Percentiles rank a stretch among this genome's conserved stretches.
These are phyloP conservation scores for Istiophorus platypterus DNA, from an alignment of 2,113 vertebrate genomes.

Conservation along the genomic window DNA sequence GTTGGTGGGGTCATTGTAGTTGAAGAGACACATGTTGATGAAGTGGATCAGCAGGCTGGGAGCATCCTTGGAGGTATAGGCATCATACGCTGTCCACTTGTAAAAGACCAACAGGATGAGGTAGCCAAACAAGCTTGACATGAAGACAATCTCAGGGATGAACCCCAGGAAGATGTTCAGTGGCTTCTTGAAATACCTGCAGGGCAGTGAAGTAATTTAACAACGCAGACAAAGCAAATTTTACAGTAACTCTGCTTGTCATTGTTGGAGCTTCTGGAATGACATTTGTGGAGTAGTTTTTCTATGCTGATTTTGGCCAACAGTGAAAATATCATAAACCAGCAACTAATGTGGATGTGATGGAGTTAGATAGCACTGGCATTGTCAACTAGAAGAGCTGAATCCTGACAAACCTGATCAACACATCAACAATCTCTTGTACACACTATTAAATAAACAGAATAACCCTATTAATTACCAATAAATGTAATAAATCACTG, in stretches of 20 bases:
- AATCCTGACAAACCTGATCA: background rate
- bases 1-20: slow-evolving; percentile 88
- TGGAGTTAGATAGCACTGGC: background rate
- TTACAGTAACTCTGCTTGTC: background rate
- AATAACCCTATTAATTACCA: background rate
- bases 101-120: slow-evolving; percentile 95
- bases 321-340: background rate
- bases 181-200: slow-evolving; percentile 97
- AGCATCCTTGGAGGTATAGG: slow-evolving; percentile 88
- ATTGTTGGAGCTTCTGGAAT: background rate
- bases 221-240: background rate
- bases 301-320: background rate
- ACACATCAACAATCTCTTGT: too few relatives aligned
- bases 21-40: slow-evolving; percentile 99
- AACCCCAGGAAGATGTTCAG: slow-evolving; percentile 97
- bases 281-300: background rate
- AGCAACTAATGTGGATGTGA: background rate
- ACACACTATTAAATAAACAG: too few relatives aligned
- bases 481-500: background rate
- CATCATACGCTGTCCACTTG: slow-evolving; percentile 95
- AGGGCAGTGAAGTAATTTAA: slow-evolving; percentile 22
- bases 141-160: slow-evolving; percentile 98
- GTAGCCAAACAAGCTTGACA: slow-evolving; percentile 94
- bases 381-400: background rate
- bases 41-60: slow-evolving; percentile 98